Conservation (phyloP, 1,140 invertebrate genomes). For the Drosophila parvula region DNA sequence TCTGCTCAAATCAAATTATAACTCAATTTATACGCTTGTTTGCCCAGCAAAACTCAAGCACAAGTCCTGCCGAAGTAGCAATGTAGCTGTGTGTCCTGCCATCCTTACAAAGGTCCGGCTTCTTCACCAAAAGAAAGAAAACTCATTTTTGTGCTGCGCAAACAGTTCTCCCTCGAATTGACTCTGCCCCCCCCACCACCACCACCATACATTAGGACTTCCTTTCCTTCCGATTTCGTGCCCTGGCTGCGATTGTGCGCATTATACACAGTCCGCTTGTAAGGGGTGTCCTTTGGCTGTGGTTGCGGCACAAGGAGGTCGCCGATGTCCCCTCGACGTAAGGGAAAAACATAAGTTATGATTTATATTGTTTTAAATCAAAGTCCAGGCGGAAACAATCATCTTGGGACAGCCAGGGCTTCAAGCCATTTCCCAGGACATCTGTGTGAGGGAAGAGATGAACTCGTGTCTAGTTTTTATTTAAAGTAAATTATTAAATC, state of each 20-base stretch:
- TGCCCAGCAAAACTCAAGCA: conserved; percentile 54
- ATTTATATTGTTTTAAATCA: conserved; percentile 68
- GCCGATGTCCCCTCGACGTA: conserved; percentile 9
- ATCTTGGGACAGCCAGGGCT: conserved; percentile 14
- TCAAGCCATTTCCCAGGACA: conserved; percentile 41
- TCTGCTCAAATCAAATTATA: conserved; percentile 58
- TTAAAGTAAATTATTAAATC: not conserved
- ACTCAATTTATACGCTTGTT: conserved; percentile 77
- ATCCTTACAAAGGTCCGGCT: conserved; percentile 47
- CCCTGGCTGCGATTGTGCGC: conserved; percentile 68
- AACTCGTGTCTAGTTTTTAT: not conserved
- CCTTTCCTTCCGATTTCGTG: conserved; percentile 62
- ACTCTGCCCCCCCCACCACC: not conserved
- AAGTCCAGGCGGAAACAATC: conserved; percentile 30
- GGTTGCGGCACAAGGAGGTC: not conserved
- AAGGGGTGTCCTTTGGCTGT: conserved; percentile 1
- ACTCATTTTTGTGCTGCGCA: conserved; percentile 66
- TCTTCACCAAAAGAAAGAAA: conserved; percentile 48
- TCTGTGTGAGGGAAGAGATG: not conserved
- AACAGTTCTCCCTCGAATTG: conserved; percentile 41
- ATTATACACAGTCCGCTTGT: conserved; percentile 56
- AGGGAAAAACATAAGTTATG: conserved; percentile 52
- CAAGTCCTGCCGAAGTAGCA: conserved; percentile 46
- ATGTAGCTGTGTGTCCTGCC: conserved; percentile 45
- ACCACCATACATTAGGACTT: conserved; percentile 46